These are phyloP conservation scores for Stomatorhinus ivindoensis DNA, from an alignment of 2,113 vertebrate genomes.

Conservation along the genomic window DNA sequence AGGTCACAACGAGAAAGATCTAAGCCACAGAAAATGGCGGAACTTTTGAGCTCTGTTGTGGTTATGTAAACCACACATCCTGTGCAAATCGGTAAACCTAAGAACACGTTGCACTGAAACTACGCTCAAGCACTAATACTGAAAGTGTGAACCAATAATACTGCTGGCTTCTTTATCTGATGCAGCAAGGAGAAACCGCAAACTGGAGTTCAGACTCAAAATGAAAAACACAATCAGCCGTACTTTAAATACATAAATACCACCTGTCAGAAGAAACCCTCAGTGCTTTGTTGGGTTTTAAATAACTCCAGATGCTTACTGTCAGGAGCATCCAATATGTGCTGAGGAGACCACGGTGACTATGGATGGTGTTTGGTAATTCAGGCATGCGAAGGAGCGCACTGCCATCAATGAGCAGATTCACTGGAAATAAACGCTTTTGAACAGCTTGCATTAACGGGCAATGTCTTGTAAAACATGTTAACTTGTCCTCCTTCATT, in stretches of 20 bases:
- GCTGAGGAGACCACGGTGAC: not conserved
- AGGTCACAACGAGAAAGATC: slow-evolving; percentile 21
- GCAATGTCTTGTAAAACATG: not conserved
- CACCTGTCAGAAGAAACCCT: slow-evolving; percentile 35
- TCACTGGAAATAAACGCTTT: not conserved
- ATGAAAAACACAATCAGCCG: slow-evolving; percentile 50
- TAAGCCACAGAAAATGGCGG: slow-evolving; percentile 22
- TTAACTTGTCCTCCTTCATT: not conserved
- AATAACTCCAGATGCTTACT: not conserved
- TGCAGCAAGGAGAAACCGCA: slow-evolving; percentile 31
- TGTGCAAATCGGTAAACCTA: slow-evolving; percentile 25
- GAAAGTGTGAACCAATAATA: slow-evolving; percentile 39
- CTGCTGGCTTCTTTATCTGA: slow-evolving; percentile 31
- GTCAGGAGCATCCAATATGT: not conserved
- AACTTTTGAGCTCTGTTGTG: slow-evolving; percentile 40
- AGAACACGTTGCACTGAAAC: slow-evolving; percentile 29
- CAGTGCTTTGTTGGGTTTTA: not conserved
- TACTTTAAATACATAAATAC: slow-evolving; percentile 14
- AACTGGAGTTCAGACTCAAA: slow-evolving; percentile 47
- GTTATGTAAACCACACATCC: slow-evolving; percentile 54
- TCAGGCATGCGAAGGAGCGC: not conserved
- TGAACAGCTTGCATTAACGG: not conserved
- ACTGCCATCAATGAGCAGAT: not conserved
- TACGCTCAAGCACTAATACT: slow-evolving; percentile 23
- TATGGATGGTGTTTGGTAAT: not conserved